Conservation (phyloP, 1,140 invertebrate species). For the Lepidurus packardi region DNA sequence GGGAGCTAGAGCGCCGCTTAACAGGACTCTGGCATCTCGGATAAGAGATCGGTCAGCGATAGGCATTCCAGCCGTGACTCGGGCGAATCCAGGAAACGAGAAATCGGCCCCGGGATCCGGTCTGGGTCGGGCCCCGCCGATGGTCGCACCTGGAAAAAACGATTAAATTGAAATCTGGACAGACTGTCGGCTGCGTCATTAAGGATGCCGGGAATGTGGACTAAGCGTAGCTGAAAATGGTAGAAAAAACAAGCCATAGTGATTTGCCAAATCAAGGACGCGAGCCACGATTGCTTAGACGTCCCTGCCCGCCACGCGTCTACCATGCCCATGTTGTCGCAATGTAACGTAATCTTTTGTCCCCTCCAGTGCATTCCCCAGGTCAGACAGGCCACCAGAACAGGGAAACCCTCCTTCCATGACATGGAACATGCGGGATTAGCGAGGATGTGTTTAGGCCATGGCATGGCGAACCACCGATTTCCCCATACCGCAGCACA, state of each 20-base stretch:
- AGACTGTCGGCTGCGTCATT: background rate
- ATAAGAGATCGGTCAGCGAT: background rate
- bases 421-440: background rate
- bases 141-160: background rate
- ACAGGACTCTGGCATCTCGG: background rate
- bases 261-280: background rate
- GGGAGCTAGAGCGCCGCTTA: background rate
- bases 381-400: background rate
- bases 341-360: background rate
- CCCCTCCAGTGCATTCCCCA: slow-evolving; percentile 21
- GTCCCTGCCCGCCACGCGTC: background rate
- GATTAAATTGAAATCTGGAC: background rate
- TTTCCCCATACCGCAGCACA: background rate
- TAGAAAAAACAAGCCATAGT: background rate
- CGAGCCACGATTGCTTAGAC: background rate
- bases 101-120: background rate
- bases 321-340: slow-evolving; percentile 11
- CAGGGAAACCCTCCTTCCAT: background rate
- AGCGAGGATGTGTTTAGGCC: background rate
- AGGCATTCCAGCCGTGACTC: background rate
- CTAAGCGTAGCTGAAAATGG: background rate
- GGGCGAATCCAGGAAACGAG: background rate
- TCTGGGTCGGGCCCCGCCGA: background rate
- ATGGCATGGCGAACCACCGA: background rate
- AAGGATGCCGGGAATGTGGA: background rate